phyloP scores from a whole-genome alignment of 2,797 vertebrate genomes.

The Macropus fuliginosus region DNA sequence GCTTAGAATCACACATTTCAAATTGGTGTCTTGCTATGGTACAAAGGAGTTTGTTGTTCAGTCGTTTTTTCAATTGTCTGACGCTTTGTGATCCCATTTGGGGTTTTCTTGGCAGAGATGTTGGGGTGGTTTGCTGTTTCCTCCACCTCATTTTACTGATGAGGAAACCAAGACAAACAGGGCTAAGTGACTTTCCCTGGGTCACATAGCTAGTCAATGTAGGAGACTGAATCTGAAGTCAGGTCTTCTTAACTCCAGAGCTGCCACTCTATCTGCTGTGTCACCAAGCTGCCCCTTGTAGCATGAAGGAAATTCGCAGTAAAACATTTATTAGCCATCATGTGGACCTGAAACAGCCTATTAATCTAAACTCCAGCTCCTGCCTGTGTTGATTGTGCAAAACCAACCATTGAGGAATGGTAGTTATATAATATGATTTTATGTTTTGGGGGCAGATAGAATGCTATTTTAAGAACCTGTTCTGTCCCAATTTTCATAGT shows the following conservation, averaged over 20 bases:
- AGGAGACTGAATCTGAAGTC: neutral
- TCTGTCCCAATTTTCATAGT: neutral
- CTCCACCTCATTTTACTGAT: neutral
- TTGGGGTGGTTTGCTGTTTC: neutral
- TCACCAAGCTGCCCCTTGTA: neutral
- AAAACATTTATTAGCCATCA: slow-evolving; percentile 36
- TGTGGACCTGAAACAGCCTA: neutral
- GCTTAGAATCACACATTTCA: slow-evolving; percentile 16
- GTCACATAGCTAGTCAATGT: neutral
- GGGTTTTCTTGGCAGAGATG: neutral
- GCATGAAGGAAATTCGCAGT: neutral
- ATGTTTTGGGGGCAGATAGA: neutral
- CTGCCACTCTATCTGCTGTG: neutral
- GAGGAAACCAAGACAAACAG: neutral
- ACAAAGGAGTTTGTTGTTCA: neutral
- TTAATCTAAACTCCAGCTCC: neutral
- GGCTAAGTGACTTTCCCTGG: neutral
- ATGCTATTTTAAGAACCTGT: neutral
- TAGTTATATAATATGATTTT: neutral
- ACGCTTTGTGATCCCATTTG: neutral
- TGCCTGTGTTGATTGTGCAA: neutral
- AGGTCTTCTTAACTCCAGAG: neutral
- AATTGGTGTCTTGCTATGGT: neutral
- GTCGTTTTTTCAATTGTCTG: neutral
- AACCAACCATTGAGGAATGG: neutral